phyloP scores from a whole-genome alignment of 1,140 invertebrate species.

The Sitobion miscanthi region DNA sequence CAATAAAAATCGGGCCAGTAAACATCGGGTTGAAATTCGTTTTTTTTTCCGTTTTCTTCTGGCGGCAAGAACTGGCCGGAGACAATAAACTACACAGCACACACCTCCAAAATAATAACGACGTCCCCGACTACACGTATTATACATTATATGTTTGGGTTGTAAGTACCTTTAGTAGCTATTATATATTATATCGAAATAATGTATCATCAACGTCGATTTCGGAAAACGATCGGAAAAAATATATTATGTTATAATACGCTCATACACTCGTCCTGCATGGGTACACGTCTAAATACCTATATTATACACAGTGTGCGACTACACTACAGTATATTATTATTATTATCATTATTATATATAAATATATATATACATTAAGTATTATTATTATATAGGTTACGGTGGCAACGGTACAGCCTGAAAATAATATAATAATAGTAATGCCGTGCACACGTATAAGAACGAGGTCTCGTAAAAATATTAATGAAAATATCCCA shows the following conservation, averaged over 20 bases:
- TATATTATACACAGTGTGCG: not conserved
- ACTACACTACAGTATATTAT: not conserved
- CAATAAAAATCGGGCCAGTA: slow-evolving; percentile 51
- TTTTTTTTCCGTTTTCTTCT: not conserved
- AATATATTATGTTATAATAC: slow-evolving; percentile 17
- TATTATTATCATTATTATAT: not conserved
- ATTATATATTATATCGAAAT: slow-evolving; percentile 10
- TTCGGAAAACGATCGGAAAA: slow-evolving; percentile 21
- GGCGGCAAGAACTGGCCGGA: slow-evolving; percentile 3
- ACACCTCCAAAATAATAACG: not conserved
- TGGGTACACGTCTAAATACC: not conserved
- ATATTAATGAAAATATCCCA: slow-evolving; percentile 40
- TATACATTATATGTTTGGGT: slow-evolving; percentile 6
- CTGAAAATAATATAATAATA: not conserved
- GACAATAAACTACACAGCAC: not conserved
- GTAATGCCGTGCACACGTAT: not conserved
- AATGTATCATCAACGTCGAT: slow-evolving; percentile 14
- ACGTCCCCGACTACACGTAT: not conserved
- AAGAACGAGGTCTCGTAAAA: not conserved
- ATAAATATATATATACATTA: not conserved
- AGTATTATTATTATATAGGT: not conserved
- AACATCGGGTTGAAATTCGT: slow-evolving; percentile 45
- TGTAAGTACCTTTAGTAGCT: not conserved
- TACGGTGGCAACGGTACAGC: not conserved
- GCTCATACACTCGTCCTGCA: not conserved